phyloP scores from a whole-genome alignment of 2,888 invertebrate species.

The Drosophila neutralis region DNA sequence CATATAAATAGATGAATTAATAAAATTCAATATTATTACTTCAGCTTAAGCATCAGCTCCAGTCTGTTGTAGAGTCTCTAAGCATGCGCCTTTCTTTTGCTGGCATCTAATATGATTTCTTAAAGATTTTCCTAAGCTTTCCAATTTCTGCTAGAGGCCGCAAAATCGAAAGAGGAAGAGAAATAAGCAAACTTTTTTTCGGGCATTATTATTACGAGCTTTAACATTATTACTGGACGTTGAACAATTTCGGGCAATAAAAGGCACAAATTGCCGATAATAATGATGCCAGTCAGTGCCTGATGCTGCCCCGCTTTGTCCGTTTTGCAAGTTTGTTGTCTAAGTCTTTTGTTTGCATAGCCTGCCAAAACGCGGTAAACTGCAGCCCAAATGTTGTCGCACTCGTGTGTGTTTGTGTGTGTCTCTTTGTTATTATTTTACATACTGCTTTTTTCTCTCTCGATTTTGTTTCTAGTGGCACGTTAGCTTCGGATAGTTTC shows the following conservation, averaged over 20 bases:
- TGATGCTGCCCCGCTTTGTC: constrained; percentile 23
- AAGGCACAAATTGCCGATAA: constrained; percentile 73
- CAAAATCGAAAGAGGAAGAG: constrained; percentile 25
- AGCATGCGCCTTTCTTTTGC: not conserved
- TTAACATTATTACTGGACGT: constrained; percentile 75
- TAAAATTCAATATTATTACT: not conserved
- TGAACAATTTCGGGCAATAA: constrained; percentile 76
- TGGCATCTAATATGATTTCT: constrained; percentile 29
- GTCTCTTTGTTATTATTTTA: constrained; percentile 72
- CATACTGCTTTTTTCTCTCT: constrained; percentile 57
- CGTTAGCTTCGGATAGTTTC: constrained; percentile 62
- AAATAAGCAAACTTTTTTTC: constrained; percentile 49
- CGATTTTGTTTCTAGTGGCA: constrained; percentile 38
- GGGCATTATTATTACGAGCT: constrained; percentile 68
- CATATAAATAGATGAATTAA: not conserved
- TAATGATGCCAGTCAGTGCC: constrained; percentile 62
- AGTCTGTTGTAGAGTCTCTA: constrained; percentile 1
- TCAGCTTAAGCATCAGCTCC: not conserved
- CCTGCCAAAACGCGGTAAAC: constrained; percentile 10
- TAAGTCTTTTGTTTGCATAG: constrained; percentile 72
- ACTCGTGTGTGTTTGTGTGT: constrained; percentile 36
- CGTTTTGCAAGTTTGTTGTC: constrained; percentile 60
- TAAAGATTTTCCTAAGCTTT: constrained; percentile 66
- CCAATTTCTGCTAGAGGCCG: constrained; percentile 66
- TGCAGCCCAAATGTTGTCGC: constrained; percentile 21